Evolutionary conservation across 2,113 vertebrate genomes (phyloP).

Genomic region (Tachycineta bicolor): DNA sequence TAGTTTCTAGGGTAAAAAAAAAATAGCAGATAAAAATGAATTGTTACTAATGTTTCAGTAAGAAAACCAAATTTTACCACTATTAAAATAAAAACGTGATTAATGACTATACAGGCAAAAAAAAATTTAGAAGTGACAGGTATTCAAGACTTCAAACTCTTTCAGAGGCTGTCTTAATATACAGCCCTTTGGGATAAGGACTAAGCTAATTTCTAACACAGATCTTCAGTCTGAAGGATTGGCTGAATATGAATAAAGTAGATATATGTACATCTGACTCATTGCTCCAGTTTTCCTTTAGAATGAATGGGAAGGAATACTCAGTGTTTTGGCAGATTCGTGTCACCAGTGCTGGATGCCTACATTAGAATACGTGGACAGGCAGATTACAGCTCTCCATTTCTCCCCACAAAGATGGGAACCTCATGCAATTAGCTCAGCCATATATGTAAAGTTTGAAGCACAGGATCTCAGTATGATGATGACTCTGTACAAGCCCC

Average conservation of each 20-base stretch:
- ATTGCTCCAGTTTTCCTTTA: background rate
- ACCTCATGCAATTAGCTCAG: background rate
- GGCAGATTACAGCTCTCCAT: background rate
- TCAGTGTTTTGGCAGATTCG: background rate
- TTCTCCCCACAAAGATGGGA: background rate
- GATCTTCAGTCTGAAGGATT: background rate
- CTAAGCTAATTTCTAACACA: background rate
- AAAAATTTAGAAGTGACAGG: background rate
- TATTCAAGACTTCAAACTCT: background rate
- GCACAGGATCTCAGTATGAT: background rate
- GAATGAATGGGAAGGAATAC: background rate
- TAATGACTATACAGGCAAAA: background rate
- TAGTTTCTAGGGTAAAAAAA: conserved; percentile 83
- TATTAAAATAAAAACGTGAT: background rate
- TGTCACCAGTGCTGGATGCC: background rate
- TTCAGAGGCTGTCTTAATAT: background rate
- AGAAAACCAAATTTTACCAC: background rate
- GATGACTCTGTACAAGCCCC: background rate
- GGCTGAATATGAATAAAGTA: background rate
- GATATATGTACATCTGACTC: background rate
- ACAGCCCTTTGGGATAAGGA: background rate
- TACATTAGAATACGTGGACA: background rate
- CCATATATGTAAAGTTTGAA: background rate
- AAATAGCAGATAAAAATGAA: conserved; percentile 15
- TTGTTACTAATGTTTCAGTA: background rate